A percentile compares a stretch with the other conserved stretches of the same genome.
Conservation (phyloP, 2,888 invertebrate species). For the Tortrix viridana region DNA sequence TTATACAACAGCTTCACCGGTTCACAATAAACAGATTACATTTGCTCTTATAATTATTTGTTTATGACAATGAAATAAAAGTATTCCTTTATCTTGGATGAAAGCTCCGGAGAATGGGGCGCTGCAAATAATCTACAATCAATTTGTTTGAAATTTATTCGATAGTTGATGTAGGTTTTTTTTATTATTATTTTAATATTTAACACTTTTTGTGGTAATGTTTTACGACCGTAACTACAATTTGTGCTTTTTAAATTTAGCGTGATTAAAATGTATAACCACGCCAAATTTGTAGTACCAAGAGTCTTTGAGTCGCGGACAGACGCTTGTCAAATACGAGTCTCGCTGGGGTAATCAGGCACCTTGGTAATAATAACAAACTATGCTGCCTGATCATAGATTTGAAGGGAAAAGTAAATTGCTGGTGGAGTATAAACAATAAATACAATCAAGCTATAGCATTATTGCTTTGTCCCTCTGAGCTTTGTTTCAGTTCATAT, state of each 20-base stretch:
- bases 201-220: too few relatives aligned
- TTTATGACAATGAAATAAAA: constrained; percentile 2
- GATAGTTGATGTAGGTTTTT: too few relatives aligned
- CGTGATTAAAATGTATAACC: too few relatives aligned
- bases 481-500: constrained; percentile 4
- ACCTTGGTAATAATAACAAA: neutral
- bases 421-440: constrained; percentile 18
- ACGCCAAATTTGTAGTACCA: too few relatives aligned
- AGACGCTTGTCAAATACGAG: too few relatives aligned
- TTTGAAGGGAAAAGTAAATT: constrained; percentile 13
- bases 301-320: too few relatives aligned
- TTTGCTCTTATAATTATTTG: constrained; percentile 36
- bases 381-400: neutral
- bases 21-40: constrained; percentile 36
- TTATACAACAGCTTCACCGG: constrained; percentile 17
- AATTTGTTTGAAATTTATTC: neutral
- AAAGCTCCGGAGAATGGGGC: neutral
- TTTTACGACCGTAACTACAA: too few relatives aligned
- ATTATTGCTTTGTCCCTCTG: constrained; percentile 25
- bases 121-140: neutral
- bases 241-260: too few relatives aligned
- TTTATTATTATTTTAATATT: too few relatives aligned
- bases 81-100: neutral
- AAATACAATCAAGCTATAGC: constrained; percentile 16
- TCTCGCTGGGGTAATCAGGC: neutral